Conservation (phyloP, 2,888 invertebrate species). For the Xylota sylvarum region DNA sequence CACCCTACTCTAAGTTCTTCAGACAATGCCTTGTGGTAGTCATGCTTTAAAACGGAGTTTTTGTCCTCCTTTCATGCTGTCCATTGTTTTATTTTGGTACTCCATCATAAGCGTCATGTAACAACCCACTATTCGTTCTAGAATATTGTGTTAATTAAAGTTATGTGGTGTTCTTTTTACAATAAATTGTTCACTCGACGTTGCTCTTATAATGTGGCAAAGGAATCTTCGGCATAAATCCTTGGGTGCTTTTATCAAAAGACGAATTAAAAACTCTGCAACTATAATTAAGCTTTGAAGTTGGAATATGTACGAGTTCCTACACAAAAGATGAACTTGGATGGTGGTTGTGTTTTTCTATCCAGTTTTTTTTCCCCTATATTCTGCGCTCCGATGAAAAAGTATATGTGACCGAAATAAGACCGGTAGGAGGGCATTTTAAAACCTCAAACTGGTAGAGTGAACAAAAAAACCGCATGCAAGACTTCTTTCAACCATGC, state of each 20-base stretch:
- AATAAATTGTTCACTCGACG: neutral
- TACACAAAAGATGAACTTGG: constrained; percentile 28
- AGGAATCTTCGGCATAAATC: neutral
- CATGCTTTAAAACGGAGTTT: too few relatives aligned
- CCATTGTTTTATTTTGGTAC: too few relatives aligned
- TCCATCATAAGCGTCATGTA: too few relatives aligned
- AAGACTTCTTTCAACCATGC: constrained; percentile 49
- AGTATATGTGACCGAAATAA: constrained; percentile 26
- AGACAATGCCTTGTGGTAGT: too few relatives aligned
- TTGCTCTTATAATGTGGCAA: neutral
- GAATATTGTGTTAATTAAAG: neutral
- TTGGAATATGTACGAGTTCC: constrained; percentile 7
- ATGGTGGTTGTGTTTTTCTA: constrained; percentile 29
- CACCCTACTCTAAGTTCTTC: too few relatives aligned
- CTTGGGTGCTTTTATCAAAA: neutral
- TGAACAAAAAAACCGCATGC: constrained; percentile 64
- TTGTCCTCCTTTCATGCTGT: too few relatives aligned
- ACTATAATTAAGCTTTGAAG: constrained; percentile 52
- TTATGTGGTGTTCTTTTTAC: neutral
- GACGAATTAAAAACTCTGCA: constrained; percentile 34
- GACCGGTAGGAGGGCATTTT: constrained; percentile 17
- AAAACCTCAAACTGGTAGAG: constrained; percentile 18
- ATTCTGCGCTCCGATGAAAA: constrained; percentile 29
- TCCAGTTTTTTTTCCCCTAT: constrained; percentile 24
- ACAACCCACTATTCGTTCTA: too few relatives aligned